Base-by-base conservation (phyloP, 2,797 vertebrate genomes). In the Rhinogobio ventralis region DNA sequence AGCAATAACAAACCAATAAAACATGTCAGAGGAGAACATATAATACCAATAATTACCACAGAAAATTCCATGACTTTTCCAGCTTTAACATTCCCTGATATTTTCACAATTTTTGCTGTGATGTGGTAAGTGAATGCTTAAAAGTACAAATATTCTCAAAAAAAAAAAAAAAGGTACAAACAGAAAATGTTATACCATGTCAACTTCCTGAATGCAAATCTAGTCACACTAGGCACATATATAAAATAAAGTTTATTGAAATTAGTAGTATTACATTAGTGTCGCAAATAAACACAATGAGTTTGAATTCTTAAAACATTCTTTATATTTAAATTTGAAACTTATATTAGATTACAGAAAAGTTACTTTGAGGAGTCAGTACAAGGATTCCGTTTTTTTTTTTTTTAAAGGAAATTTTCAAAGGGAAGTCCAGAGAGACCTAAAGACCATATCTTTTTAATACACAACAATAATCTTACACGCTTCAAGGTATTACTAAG, bases 291-390 rank as follows among this genome's bases (percentile, higher is more conserved):
- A 91, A 88, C 89, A 83, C 85, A 87, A 90, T 93, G 93, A 96
- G 93, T 94, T 96, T 96, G 96, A 95, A 93, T 94, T 95, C 95
- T 97, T 99, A 98, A 98, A 99, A 99, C 96, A 97, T 97, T 97
- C 95, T 96, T 96, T 98, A 97, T 97, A 97, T 97, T 98, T 98
- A 98, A 98, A 99, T 98, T 95, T 96, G 95, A 97, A 97, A 97
- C 97, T 98, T 97, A 97, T 98, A 98, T 98, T 97, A 99, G 97
- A 97, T 98, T 97, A 98, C 96, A 98, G 96, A 97, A 97, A 96
- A 96, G 94, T 96, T 96, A 93, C 95, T 97, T 96, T 93, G 94
- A 96, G 92, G 96, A 96, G 96, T 97, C 97, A 94, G 95, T 96
- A 96, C 95, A 96, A 87, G 83, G 67, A 79, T 79, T 79, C 81